Percentiles rank a stretch among this genome's conserved stretches.
Evolutionary conservation across 2,113 vertebrate genomes (phyloP).

Genomic region (Zingel zingel): DNA sequence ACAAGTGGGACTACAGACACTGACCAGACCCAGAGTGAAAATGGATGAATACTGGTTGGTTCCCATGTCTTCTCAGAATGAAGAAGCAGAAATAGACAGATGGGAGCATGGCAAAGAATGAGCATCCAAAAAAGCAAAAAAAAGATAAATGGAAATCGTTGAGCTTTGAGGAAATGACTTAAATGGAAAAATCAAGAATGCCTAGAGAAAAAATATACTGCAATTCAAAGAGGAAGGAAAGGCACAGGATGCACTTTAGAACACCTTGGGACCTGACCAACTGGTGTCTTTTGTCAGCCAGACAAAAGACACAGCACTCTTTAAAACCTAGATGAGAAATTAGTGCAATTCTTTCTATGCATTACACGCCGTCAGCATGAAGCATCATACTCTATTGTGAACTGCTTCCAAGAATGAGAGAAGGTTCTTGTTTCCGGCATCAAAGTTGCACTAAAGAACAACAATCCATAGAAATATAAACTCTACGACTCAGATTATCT

Average conservation of each 20-base stretch:
- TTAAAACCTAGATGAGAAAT: slow-evolving; percentile 59
- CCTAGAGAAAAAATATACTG: not conserved
- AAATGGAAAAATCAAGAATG: not conserved
- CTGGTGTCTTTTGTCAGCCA: slow-evolving; percentile 37
- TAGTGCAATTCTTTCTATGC: slow-evolving; percentile 38
- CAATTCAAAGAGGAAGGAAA: not conserved
- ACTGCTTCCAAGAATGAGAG: slow-evolving; percentile 1
- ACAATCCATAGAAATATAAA: slow-evolving; percentile 7
- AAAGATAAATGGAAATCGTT: not conserved
- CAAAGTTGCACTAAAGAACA: slow-evolving; percentile 3
- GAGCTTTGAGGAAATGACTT: not conserved
- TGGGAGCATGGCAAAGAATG: not conserved
- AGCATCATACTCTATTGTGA: not conserved
- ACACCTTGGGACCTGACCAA: slow-evolving; percentile 29
- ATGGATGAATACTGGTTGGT: not conserved
- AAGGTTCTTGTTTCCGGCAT: not conserved
- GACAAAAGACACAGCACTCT: slow-evolving; percentile 47
- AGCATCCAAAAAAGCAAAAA: slow-evolving; percentile 12
- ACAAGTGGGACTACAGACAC: not conserved
- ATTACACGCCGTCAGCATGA: slow-evolving; percentile 39
- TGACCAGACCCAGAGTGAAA: slow-evolving; percentile 13
- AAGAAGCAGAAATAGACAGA: not conserved
- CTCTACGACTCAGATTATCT: not conserved
- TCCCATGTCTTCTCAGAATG: slow-evolving; percentile 5
- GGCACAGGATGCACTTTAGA: not conserved